A percentile compares a stretch with the other conserved stretches of the same genome.
These are phyloP conservation scores for Blastobasis adustella DNA, from an alignment of 2,888 invertebrate genomes.

Conservation along the genomic window DNA sequence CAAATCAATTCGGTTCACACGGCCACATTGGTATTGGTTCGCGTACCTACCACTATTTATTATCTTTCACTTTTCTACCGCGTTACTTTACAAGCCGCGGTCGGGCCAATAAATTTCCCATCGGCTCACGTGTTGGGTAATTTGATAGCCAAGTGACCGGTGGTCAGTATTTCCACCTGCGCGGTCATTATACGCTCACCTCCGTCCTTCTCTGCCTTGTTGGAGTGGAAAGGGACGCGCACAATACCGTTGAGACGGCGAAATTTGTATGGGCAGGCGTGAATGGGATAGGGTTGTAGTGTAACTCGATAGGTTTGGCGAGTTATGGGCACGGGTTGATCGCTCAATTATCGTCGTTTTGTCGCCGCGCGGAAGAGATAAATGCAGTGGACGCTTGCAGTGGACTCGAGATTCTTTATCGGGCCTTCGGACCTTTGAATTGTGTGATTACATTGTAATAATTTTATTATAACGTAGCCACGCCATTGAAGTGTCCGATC, in stretches of 20 bases:
- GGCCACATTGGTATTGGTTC: constrained; percentile 44
- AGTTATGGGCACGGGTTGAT: constrained; percentile 55
- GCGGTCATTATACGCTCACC: constrained; percentile 18
- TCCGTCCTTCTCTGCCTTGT: constrained; percentile 19
- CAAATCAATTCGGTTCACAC: constrained; percentile 61
- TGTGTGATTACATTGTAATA: too few relatives aligned
- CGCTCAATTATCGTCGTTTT: constrained; percentile 65
- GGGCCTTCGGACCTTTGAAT: too few relatives aligned
- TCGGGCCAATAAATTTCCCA: constrained; percentile 55
- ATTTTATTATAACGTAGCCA: too few relatives aligned
- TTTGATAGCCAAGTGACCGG: constrained; percentile 59
- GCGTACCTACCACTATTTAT: constrained; percentile 18
- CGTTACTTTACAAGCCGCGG: constrained; percentile 48
- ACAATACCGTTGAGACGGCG: constrained; percentile 27
- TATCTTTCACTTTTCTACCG: constrained; percentile 30
- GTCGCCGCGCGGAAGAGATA: constrained; percentile 58
- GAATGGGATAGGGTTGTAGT: constrained; percentile 47
- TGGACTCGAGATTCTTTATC: too few relatives aligned
- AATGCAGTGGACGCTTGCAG: constrained; percentile 22
- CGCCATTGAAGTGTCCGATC: too few relatives aligned
- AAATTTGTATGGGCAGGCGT: constrained; percentile 29
- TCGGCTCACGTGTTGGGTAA: constrained; percentile 44
- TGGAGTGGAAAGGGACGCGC: constrained; percentile 20
- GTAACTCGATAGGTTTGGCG: constrained; percentile 59
- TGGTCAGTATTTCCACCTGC: constrained; percentile 63